Conservation (phyloP, 2,888 invertebrate species). For the Agrochola lychnidis region DNA sequence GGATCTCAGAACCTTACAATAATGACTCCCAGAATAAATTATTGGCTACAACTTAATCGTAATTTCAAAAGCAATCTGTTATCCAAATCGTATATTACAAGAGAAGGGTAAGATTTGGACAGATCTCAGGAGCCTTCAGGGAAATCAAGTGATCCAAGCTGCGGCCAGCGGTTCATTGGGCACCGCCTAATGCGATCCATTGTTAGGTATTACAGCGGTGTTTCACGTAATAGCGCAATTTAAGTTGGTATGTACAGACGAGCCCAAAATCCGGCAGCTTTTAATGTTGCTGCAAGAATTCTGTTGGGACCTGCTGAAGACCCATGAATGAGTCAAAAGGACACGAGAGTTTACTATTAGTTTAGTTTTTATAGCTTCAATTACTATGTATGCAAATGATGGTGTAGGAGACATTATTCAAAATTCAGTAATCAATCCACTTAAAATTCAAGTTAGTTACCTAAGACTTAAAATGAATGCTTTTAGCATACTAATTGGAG, state of each 20-base stretch:
- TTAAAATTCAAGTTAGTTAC: conserved; percentile 63
- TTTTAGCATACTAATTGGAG: conserved; percentile 62
- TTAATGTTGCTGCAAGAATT: conserved; percentile 16
- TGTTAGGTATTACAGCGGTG: conserved; percentile 77
- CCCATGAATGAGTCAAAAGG: conserved; percentile 5
- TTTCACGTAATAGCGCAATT: conserved; percentile 78
- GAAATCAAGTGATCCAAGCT: conserved; percentile 78
- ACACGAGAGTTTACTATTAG: background rate
- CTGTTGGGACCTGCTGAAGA: background rate
- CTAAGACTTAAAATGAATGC: conserved; percentile 62
- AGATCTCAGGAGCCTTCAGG: conserved; percentile 72
- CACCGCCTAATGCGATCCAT: conserved; percentile 74
- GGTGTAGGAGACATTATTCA: conserved; percentile 49
- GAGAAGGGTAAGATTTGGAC: conserved; percentile 73
- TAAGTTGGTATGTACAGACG: conserved; percentile 75
- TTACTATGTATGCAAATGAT: conserved; percentile 18
- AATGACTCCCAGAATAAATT: conserved; percentile 54
- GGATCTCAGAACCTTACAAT: conserved; percentile 30
- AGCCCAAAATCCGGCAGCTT: conserved; percentile 50
- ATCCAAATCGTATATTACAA: conserved; percentile 69
- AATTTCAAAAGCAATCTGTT: conserved; percentile 73
- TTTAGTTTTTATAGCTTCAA: background rate
- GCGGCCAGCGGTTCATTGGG: conserved; percentile 68
- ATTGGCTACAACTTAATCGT: conserved; percentile 63
- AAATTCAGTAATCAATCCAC: conserved; percentile 64